Base-by-base conservation (phyloP, 2,888 invertebrate species). In the Noctuana brunneofusca region DNA sequence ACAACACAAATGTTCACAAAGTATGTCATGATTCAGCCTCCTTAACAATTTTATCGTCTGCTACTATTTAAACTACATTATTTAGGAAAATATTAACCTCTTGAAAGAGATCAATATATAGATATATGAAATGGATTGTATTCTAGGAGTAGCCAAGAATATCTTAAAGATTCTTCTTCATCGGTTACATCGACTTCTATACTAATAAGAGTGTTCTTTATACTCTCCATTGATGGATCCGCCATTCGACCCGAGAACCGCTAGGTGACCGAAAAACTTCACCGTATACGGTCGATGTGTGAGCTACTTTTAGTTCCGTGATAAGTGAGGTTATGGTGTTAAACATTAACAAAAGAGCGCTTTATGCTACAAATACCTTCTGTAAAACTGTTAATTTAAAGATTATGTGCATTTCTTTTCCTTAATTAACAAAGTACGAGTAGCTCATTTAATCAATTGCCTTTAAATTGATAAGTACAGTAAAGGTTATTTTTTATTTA, bases 231-330 rank as follows among this genome's bases (percentile, higher is more conserved):
- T 41, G 41, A 41, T 41, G 41, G 9, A 16, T 41, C 46, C 46
- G 20, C 6, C 46, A 46, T 11, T 57, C 67, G 64, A 53, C 60
- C 59, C 18, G 52, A 65, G 59, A 41, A 41, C 41, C 41, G 41
- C 16, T 41, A 41, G 2, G 16, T 41, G 41, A 41, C 41, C 41
- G 41, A 16, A 41, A 41, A 41, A 41, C 35, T 35, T 35, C n/a
- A n/a, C 35, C 35, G 4, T n/a, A n/a, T 3, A 3, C n/a, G 16
- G 41, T 16, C 16, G 16, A 41, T 41, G 16, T 41, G 41, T 41
- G 41, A 16, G 16, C 14, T 6, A 38, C 38, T 38, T 38, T 38
- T 14, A 38, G 38, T 38, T 38, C 38, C 38, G 38, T 38, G 8
- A 38, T n/a, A n/a, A n/a, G n/a, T n/a, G n/a, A 14, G 14, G 6